Evolutionary conservation across 2,797 vertebrate genomes (phyloP), one percentile per base, ranked within the genome.

Genomic region (Anguilla obscura): DNA sequence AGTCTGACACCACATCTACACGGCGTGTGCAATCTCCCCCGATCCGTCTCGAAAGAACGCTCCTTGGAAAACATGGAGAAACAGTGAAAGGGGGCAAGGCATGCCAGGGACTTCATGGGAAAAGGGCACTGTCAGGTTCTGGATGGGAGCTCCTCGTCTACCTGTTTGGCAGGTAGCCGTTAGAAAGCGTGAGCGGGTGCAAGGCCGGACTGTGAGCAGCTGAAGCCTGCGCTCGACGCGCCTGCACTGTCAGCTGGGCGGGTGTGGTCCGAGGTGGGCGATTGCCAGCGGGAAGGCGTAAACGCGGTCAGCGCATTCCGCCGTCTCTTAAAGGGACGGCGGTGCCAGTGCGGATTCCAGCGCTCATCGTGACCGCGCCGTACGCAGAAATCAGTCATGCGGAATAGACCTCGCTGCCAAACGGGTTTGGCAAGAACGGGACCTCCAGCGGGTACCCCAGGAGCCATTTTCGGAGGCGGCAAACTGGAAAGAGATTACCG

Each of bases 41-140:
- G 82, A 66, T 74, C 27, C 27, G 21, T 71, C 69, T 3, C 10
- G 9, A 30, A 33, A 12, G 69, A 71, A 9, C 16, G 82, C 84
- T 16, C 58, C 27, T 36, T 52, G 0, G 6, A 56, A 69, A 69
- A 69, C 63, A 69, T 36, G 14, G 3, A 52, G 80, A 89, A 87
- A 86, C 33, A 86, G 86, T 82, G 74, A 88, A 79, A 88, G 66
- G 82, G 40, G 80, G 87, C 87, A 60, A 36, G 16, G 86, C 90
- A 90, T 92, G 87, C 91, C 91, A 88, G 85, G 89, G 87, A 92
- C 90, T 88, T 91, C 88, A 89, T 88, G 91, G 87, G 89, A 88
- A 90, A 63, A 76, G 48, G 58, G 56, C 76, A 91, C 83, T 92
- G 93, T 91, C 83, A 36, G 63, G 86, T 89, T 91, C 89, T 92